phyloP scores from a whole-genome alignment of 2,113 vertebrate species.

The Axis porcinus region DNA sequence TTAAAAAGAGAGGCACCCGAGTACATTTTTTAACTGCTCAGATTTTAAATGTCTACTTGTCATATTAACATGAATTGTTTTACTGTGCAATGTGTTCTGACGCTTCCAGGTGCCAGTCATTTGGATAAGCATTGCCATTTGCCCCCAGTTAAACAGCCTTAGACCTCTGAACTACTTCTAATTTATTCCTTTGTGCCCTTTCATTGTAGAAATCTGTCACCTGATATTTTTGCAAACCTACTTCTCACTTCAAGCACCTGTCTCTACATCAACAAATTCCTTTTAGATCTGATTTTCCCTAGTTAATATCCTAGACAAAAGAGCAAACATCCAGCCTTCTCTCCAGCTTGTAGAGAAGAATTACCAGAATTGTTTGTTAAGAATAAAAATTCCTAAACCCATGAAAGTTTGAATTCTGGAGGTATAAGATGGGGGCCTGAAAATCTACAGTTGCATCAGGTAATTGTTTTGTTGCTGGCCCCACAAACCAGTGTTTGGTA shows the following conservation, averaged over 20 bases:
- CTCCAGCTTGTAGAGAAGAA: not conserved
- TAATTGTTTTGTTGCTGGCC: not conserved
- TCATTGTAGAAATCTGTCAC: not conserved
- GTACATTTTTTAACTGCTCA: conserved; percentile 3
- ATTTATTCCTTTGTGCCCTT: not conserved
- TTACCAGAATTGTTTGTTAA: not conserved
- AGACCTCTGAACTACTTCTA: not conserved
- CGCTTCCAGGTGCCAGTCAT: not conserved
- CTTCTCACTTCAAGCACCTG: not conserved
- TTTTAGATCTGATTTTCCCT: not conserved
- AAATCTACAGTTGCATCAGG: not conserved
- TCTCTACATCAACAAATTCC: not conserved
- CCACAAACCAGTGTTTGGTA: not conserved
- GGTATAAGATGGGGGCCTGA: not conserved
- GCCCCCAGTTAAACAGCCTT: not conserved
- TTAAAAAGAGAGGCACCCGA: not conserved
- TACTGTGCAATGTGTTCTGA: not conserved
- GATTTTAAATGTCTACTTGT: not conserved
- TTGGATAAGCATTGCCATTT: not conserved
- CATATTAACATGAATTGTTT: not conserved
- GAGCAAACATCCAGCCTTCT: not conserved
- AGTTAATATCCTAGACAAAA: not conserved
- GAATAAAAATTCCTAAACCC: not conserved
- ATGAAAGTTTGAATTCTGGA: not conserved
- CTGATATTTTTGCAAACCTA: not conserved